Conservation (phyloP, 2,797 vertebrate genomes). For the Holocentrus rufus region DNA sequence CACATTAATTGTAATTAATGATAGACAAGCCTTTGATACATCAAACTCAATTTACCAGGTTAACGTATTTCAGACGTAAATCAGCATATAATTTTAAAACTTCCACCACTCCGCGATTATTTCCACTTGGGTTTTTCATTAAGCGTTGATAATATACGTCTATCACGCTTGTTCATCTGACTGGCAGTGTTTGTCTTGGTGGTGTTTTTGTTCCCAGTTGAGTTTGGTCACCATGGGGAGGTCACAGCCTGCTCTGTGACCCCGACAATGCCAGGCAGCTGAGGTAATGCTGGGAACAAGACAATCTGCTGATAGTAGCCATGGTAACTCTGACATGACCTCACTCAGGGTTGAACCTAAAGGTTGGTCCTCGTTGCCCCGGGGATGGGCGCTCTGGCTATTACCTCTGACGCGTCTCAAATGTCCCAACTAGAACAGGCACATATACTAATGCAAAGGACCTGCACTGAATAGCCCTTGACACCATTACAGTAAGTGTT, state of each 20-base stretch:
- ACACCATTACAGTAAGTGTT: constrained; percentile 23
- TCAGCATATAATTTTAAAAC: constrained; percentile 25
- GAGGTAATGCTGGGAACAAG: constrained; percentile 83
- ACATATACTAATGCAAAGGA: constrained; percentile 21
- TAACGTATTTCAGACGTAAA: constrained; percentile 25
- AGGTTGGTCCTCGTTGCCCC: constrained; percentile 78
- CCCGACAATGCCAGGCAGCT: constrained; percentile 83
- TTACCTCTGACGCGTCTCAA: constrained; percentile 65
- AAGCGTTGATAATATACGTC: constrained; percentile 22
- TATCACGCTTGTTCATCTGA: not conserved
- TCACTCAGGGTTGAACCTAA: constrained; percentile 84
- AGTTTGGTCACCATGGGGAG: constrained; percentile 77
- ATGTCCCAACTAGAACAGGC: constrained; percentile 60
- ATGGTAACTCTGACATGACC: constrained; percentile 84
- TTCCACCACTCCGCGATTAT: not conserved
- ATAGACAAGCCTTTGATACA: constrained; percentile 32
- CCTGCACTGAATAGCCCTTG: constrained; percentile 11
- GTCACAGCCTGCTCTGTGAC: constrained; percentile 84
- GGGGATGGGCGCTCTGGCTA: constrained; percentile 60
- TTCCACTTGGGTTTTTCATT: constrained; percentile 27
- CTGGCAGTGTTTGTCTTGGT: constrained; percentile 33
- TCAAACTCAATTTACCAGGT: constrained; percentile 32
- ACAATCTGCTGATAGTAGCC: constrained; percentile 82
- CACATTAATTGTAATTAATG: constrained; percentile 52
- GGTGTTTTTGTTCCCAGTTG: constrained; percentile 73